phyloP scores from a whole-genome alignment of 30 jellyfish, hydroid and myxozoan genomes.

The Cassiopea xamachana region DNA sequence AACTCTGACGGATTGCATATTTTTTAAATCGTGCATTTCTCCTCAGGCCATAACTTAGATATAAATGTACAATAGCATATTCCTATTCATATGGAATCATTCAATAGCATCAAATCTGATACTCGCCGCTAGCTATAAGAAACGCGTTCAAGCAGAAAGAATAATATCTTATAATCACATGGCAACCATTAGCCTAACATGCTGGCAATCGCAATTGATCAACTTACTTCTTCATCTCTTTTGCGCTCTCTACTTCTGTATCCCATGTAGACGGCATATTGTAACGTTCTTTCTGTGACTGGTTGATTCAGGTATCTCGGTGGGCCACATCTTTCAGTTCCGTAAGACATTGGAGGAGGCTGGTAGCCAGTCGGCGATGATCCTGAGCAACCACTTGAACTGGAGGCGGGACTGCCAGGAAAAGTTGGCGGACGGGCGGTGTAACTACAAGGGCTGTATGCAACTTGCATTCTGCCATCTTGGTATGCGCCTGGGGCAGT shows the following conservation, averaged over 20 bases:
- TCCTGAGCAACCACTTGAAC: constrained; percentile 67
- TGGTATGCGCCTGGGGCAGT: constrained; percentile 46
- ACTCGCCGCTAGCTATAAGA: no score
- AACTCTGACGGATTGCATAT: no score
- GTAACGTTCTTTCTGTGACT: constrained; percentile 13
- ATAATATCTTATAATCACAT: no score
- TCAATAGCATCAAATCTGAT: no score
- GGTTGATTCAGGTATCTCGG: constrained; percentile 8
- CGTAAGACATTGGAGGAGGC: constrained; percentile 37
- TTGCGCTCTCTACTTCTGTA: constrained; percentile 65
- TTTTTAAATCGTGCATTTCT: no score
- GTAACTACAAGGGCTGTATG: constrained; percentile 68
- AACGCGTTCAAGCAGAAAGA: no score
- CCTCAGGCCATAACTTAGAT: no score
- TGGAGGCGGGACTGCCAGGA: constrained; percentile 72
- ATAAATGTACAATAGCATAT: no score
- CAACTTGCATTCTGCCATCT: constrained; percentile 34
- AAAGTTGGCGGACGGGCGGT: constrained; percentile 22
- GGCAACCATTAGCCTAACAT: background rate
- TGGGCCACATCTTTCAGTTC: constrained; percentile 5
- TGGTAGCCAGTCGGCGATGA: constrained; percentile 69
- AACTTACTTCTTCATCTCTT: constrained; percentile 43
- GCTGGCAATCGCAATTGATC: background rate
- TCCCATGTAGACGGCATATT: constrained; percentile 59
- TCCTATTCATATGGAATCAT: no score